These are phyloP conservation scores for Cephus cinctus DNA, from an alignment of 1,140 invertebrate genomes.

Conservation along the genomic window DNA sequence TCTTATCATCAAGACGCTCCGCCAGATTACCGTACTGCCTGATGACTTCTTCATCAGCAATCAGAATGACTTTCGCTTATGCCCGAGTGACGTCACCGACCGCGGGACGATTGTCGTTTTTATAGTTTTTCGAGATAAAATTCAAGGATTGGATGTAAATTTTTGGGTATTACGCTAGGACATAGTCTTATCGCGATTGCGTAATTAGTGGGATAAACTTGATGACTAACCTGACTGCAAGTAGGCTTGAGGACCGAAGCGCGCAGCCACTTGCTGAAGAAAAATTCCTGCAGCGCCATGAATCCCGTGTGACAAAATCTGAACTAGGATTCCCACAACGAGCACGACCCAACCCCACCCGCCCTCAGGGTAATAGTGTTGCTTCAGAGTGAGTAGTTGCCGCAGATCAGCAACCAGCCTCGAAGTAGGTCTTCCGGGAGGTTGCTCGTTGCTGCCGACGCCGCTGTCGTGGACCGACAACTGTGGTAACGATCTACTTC, in stretches of 20 bases:
- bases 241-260: slow-evolving; percentile 54
- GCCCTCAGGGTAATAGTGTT: slow-evolving; percentile 75
- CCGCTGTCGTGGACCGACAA: slow-evolving; percentile 43
- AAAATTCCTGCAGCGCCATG: slow-evolving; percentile 62
- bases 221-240: slow-evolving; percentile 56
- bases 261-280: slow-evolving; percentile 53
- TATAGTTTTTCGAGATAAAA: too few species aligned
- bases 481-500: slow-evolving; percentile 41
- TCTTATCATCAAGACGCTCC: too few species aligned
- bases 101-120: too few species aligned
- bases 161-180: too few species aligned
- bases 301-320: slow-evolving; percentile 64
- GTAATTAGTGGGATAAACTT: too few species aligned
- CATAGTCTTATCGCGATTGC: too few species aligned
- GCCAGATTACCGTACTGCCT: too few species aligned
- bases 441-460: slow-evolving; percentile 43
- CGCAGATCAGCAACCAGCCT: slow-evolving; percentile 56
- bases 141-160: too few species aligned
- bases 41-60: too few species aligned
- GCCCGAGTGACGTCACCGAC: too few species aligned
- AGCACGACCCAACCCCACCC: slow-evolving; percentile 74
- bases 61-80: too few species aligned
- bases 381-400: slow-evolving; percentile 62
- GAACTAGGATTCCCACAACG: slow-evolving; percentile 60
- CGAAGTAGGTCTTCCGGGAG: slow-evolving; percentile 29